phyloP scores from a whole-genome alignment of 2,113 vertebrate genomes.

The Taurulus bubalis region DNA sequence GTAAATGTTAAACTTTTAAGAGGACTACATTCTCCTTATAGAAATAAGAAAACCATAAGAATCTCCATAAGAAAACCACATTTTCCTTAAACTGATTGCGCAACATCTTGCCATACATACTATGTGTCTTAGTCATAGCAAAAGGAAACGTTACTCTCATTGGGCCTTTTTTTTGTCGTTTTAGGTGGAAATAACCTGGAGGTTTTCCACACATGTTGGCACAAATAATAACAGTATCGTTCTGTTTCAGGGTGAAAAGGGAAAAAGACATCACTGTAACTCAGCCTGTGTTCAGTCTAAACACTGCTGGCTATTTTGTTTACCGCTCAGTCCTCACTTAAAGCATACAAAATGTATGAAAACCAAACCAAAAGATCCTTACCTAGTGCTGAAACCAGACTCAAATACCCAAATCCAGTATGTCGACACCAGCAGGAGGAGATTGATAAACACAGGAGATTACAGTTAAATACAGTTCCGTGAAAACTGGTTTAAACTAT shows the following conservation, averaged over 20 bases:
- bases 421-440: slow-evolving; percentile 6
- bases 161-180: background rate
- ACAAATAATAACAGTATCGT: background rate
- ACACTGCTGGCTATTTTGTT: background rate
- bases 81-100: background rate
- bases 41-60: too few relatives aligned
- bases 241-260: slow-evolving; percentile 2
- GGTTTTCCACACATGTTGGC: background rate
- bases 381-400: slow-evolving; percentile 45
- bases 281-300: background rate
- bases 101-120: background rate
- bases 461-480: background rate
- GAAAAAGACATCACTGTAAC: background rate
- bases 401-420: background rate
- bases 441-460: background rate
- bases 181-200: background rate
- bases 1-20: background rate
- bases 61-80: background rate
- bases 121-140: slow-evolving; percentile 32
- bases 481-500: slow-evolving; percentile 6
- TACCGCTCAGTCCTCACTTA: background rate
- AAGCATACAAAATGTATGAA: background rate
- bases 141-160: slow-evolving; percentile 3
- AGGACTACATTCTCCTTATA: too few relatives aligned
- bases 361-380: slow-evolving; percentile 37